These are phyloP conservation scores for Intoshia linei DNA, from an alignment of 1,140 invertebrate species.

Conservation along the genomic window DNA sequence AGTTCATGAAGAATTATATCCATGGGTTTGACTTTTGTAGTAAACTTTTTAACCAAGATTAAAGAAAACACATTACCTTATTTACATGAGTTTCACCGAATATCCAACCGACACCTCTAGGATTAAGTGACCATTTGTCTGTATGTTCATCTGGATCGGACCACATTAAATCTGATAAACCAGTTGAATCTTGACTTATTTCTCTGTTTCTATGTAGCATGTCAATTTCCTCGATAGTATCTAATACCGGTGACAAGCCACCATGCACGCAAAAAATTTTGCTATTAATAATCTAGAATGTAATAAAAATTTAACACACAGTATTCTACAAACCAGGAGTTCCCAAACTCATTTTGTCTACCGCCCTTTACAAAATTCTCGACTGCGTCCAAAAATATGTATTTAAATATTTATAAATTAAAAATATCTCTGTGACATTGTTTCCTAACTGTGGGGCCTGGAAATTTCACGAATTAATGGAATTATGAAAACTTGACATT, in stretches of 20 bases:
- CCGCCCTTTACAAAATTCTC: too few relatives aligned
- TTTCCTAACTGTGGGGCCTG: too few relatives aligned
- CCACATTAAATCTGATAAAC: conserved; percentile 84
- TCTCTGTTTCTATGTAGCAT: conserved; percentile 75
- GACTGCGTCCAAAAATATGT: too few relatives aligned
- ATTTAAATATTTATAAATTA: too few relatives aligned
- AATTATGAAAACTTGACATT: too few relatives aligned
- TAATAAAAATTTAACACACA: conserved; percentile 10
- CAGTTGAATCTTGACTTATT: conserved; percentile 26
- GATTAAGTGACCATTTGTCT: conserved; percentile 56
- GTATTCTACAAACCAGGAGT: not conserved
- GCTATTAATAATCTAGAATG: conserved; percentile 58
- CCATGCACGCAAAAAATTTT: conserved; percentile 83
- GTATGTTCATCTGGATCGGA: conserved; percentile 96
- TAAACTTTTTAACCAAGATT: not conserved
- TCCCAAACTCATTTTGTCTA: conserved; percentile 1
- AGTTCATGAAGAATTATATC: too few relatives aligned
- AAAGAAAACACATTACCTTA: conserved; percentile 23
- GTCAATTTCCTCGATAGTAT: conserved; percentile 84
- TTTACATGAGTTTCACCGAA: conserved; percentile 74
- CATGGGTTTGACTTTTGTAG: too few relatives aligned
- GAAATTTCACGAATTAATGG: too few relatives aligned
- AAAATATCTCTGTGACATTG: too few relatives aligned
- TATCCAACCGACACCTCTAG: conserved; percentile 71
- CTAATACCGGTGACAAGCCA: conserved; percentile 84